Evolutionary conservation across 2,888 invertebrate species (phyloP), one percentile per base, ranked within the genome.

Genomic region (Empis livida): DNA sequence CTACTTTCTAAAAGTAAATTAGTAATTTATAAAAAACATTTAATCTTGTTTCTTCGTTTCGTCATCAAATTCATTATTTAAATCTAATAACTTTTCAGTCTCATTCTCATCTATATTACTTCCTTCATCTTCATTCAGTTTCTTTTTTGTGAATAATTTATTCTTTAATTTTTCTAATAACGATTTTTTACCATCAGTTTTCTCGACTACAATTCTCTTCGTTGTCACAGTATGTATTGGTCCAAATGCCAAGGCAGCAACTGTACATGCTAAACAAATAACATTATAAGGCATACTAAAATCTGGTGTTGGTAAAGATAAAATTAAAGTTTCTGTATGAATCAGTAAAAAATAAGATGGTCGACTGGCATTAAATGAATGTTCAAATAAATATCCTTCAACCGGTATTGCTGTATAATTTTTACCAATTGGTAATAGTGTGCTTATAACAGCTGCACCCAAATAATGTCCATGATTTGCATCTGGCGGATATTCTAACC

Each of bases 211-310:
- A 60, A 57, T 63, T 49, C 55, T 59, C 56, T 92, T 93, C 5
- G 94, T 94, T 40, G 94, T 91, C 51, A 94, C 89, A 64, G 93
- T 94, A 64, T 95, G 92, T 43, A 96, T 77, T 3, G 94, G 94
- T 0, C 95, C 94, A 71, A 95, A 96, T 4, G 93, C 93, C 51
- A 96, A 70, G 1, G 97, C 97, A 0, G 99, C 90, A 8, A 96
- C 95, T 3, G 99, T 99, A 62, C 97, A 97, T 0, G 96, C 94
- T 57, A 99, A 76, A 65, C 99, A 99, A 60, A 99, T 96, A 0
- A 99, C 99, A 73, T 99, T 99, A 68, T 97, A 99, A 0, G 99
- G 99, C 99, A 99, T 99, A 65, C 95, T 96, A 69, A 99, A 99
- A 71, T 99, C 99, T 1, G 99, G 99, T 2, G 97, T 97, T 2